A percentile compares a stretch with the other conserved stretches of the same genome.
Conservation (phyloP, 2,888 invertebrate genomes). For the Philaethria dido region DNA sequence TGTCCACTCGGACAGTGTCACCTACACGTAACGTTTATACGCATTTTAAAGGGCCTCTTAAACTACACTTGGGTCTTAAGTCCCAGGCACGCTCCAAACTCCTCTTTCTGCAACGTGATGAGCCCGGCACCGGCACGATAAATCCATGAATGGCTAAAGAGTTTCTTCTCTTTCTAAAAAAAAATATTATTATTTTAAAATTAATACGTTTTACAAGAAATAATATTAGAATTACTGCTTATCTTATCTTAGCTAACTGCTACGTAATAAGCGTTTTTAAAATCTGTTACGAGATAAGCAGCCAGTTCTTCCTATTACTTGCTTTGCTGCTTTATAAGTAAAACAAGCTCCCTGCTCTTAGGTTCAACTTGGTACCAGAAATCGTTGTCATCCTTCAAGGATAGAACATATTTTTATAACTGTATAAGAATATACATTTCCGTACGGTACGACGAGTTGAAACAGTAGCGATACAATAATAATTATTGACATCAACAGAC, state of each 20-base stretch:
- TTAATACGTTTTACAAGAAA: no score
- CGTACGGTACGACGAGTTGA: constrained; percentile 29
- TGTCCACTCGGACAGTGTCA: no score
- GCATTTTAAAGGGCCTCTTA: no score
- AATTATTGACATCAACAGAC: constrained; percentile 38
- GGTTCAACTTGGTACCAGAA: not conserved
- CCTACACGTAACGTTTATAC: no score
- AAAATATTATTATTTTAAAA: no score
- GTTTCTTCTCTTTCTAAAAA: no score
- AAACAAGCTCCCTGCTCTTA: constrained; percentile 2
- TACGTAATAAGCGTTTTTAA: not conserved
- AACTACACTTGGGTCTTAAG: no score
- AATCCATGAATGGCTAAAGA: no score
- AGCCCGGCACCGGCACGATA: no score
- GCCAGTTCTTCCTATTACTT: constrained; percentile 8
- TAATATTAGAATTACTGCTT: no score
- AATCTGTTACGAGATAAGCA: constrained; percentile 1
- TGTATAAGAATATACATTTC: constrained; percentile 33
- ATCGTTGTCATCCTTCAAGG: constrained; percentile 5
- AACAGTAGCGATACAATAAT: constrained; percentile 43
- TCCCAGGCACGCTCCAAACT: no score
- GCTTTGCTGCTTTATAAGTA: constrained; percentile 1
- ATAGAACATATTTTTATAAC: not conserved
- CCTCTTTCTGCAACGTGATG: no score
- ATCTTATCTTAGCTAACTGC: not conserved